Evolutionary conservation across 2,113 vertebrate species (phyloP), one percentile per base, ranked within the genome.

Genomic region (Cyprinodon tularosa): DNA sequence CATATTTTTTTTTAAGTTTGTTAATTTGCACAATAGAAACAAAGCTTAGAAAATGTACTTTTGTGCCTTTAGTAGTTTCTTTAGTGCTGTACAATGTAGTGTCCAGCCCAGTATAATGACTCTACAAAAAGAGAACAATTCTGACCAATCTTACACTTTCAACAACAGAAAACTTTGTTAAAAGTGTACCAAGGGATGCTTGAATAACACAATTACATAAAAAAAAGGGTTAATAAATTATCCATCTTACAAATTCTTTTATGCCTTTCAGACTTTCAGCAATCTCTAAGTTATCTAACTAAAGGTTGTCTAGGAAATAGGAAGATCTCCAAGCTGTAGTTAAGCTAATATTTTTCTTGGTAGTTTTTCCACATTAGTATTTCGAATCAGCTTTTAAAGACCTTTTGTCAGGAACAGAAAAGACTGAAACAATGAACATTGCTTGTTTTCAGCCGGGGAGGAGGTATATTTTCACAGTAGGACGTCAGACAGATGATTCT

Each of bases 361-460:
- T 57, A 57, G n/a, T 57, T 14, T 57, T n/a, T n/a, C 50, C 20
- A 20, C 50, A n/a, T 2, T n/a, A 57, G n/a, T 2, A 2, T 57
- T 9, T 57, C 50, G 17, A 57, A 57, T 57, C 50, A n/a, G 17
- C 10, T 57, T 57, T 57, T 66, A 45, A 64, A 76, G 63, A 53
- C 20, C 36, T 47, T 68, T 75, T 44, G 15, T 62, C 29, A 50
- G 66, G 57, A 78, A 72, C 42, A 40, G 36, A 66, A 73, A 39
- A 22, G n/a, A 15, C 2, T 3, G 62, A 74, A 22, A 53, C 37
- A 61, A 67, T 36, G 12, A 0, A 68, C 12, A 22, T 36, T 29
- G 57, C 68, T 74, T 67, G 57, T 80, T 86, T 76, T 67, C 29
- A 48, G 47, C 38, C 29, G 20, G 44, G 38, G 82, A 69, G 67